Conservation (phyloP, 2,888 invertebrate genomes). For the Boloria selene region DNA sequence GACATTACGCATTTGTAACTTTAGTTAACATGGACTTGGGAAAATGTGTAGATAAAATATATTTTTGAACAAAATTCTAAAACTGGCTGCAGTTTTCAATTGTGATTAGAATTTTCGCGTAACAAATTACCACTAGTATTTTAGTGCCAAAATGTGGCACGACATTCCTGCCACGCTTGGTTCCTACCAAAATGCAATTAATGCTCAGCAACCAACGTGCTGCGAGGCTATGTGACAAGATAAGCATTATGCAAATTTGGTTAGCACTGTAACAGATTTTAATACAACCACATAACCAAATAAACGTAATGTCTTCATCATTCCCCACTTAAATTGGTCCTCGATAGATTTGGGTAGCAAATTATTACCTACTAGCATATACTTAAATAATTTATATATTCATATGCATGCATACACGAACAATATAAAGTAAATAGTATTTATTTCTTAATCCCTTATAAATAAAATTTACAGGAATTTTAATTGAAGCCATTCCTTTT, state of each 20-base stretch:
- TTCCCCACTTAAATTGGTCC: too few species aligned
- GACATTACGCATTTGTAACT: too few species aligned
- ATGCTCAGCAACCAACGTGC: conserved; percentile 64
- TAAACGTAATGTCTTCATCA: neutral
- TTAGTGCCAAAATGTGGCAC: conserved; percentile 56
- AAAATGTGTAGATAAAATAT: too few species aligned
- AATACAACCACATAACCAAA: conserved; percentile 42
- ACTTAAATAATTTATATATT: too few species aligned
- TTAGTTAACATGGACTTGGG: too few species aligned
- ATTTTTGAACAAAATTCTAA: neutral
- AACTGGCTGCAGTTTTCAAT: conserved; percentile 29
- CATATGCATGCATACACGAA: too few species aligned
- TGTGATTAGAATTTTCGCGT: conserved; percentile 34
- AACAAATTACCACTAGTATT: conserved; percentile 56
- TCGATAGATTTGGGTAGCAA: too few species aligned
- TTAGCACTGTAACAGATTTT: conserved; percentile 63
- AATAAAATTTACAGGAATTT: too few species aligned
- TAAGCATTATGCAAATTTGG: conserved; percentile 72
- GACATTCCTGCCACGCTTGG: conserved; percentile 56
- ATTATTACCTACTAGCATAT: too few species aligned
- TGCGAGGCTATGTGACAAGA: conserved; percentile 67
- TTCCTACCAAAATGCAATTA: conserved; percentile 68
- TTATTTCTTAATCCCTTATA: too few species aligned
- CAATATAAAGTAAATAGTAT: too few species aligned
- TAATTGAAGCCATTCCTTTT: too few species aligned